phyloP scores from a whole-genome alignment of 1,140 invertebrate genomes.

The Aethina tumida region DNA sequence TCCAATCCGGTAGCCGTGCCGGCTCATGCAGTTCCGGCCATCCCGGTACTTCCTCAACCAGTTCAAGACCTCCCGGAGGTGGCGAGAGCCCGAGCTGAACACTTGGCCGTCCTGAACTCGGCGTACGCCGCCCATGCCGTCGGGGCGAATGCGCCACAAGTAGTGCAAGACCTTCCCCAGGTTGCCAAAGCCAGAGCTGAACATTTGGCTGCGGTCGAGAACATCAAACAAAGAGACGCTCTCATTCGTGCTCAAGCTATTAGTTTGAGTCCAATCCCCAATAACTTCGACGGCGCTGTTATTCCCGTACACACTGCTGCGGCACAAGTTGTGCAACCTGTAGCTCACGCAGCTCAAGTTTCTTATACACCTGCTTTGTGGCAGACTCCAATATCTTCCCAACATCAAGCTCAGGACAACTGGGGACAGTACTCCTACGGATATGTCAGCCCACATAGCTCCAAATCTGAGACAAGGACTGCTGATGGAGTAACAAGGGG shows the following conservation, averaged over 20 bases:
- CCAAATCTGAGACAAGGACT: constrained; percentile 53
- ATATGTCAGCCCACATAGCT: constrained; percentile 52
- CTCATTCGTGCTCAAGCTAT: constrained; percentile 15
- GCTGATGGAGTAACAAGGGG: constrained; percentile 56
- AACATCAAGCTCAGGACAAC: constrained; percentile 48
- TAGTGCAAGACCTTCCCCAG: constrained; percentile 30
- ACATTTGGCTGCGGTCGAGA: constrained; percentile 28
- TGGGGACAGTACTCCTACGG: constrained; percentile 55
- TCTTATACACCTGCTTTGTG: constrained; percentile 17
- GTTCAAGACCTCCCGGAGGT: constrained; percentile 29
- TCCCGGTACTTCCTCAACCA: constrained; percentile 18
- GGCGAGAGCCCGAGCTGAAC: constrained; percentile 20
- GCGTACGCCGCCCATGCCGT: constrained; percentile 13
- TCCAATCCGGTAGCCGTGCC: constrained; percentile 24
- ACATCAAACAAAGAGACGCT: constrained; percentile 18
- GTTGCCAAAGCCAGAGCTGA: constrained; percentile 28
- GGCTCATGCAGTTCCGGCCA: constrained; percentile 11
- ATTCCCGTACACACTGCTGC: constrained; percentile 19
- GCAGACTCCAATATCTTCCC: constrained; percentile 17
- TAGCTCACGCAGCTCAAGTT: constrained; percentile 11
- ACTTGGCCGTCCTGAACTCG: constrained; percentile 24
- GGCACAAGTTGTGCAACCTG: constrained; percentile 4
- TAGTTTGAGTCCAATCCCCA: constrained; percentile 20
- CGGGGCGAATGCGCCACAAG: constrained; percentile 11
- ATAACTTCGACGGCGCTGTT: constrained; percentile 12